These are phyloP conservation scores for Hirundo rustica DNA, from an alignment of 2,797 vertebrate genomes.

Conservation along the genomic window DNA sequence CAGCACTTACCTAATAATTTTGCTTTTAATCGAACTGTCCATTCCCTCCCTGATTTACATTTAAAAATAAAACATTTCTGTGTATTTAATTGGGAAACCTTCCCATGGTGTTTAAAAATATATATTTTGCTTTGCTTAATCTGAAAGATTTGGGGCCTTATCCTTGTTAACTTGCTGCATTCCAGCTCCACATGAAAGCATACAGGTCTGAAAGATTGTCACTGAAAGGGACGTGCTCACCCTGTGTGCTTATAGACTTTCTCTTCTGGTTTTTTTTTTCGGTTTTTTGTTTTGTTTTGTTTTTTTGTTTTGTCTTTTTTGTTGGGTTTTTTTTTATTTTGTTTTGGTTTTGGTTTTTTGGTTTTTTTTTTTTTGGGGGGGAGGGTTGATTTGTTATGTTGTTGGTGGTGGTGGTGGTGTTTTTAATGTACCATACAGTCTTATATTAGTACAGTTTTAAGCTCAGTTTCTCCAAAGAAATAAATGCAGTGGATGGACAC, in stretches of 20 bases:
- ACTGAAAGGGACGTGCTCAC: neutral
- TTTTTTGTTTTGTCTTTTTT: neutral
- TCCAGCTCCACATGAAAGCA: neutral
- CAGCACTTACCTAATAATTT: conserved; percentile 64
- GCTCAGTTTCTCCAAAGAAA: neutral
- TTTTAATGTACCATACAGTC: neutral
- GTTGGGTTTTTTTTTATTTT: too few relatives aligned
- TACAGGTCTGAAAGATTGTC: neutral
- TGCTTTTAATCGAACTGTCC: conserved; percentile 68
- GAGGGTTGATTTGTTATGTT: neutral
- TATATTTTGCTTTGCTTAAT: conserved; percentile 9
- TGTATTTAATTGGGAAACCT: conserved; percentile 48
- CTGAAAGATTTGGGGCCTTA: neutral
- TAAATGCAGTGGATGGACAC: neutral
- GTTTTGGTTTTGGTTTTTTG: too few relatives aligned
- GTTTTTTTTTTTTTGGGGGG: neutral
- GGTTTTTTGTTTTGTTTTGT: neutral
- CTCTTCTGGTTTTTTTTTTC: neutral
- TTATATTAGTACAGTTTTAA: neutral
- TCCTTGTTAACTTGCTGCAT: neutral
- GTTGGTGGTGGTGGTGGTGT: rapidly evolving
- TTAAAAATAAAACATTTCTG: conserved; percentile 59
- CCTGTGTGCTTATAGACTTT: neutral
- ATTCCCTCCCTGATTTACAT: conserved; percentile 58
- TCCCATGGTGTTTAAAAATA: conserved; percentile 16